These are phyloP conservation scores for Sinotaia quadrata DNA, from an alignment of 2,888 invertebrate species.

Conservation along the genomic window DNA sequence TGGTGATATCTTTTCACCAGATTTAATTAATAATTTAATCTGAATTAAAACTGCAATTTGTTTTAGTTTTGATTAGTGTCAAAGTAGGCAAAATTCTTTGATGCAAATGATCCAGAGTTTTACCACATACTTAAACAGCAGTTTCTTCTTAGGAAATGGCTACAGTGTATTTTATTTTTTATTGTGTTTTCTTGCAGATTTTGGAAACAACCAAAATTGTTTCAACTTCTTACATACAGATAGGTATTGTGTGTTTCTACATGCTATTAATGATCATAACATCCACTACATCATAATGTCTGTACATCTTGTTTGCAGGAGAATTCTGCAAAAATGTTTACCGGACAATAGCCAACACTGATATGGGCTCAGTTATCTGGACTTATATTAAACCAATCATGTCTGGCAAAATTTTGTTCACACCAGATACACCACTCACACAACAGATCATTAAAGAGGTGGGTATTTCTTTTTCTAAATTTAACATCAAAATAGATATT, in stretches of 20 bases:
- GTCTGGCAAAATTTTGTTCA: conserved; percentile 70
- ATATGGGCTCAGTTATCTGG: conserved; percentile 69
- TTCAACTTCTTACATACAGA: neutral
- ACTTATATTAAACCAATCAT: conserved; percentile 72
- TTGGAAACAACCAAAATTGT: neutral
- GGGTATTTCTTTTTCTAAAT: too few relatives aligned
- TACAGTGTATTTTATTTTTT: too few relatives aligned
- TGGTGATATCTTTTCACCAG: too few relatives aligned
- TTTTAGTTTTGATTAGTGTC: too few relatives aligned
- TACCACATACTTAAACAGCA: too few relatives aligned
- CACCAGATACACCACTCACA: conserved; percentile 67
- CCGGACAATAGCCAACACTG: conserved; percentile 41
- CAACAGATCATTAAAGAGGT: conserved; percentile 62
- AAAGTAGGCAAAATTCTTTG: too few relatives aligned
- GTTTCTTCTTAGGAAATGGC: too few relatives aligned
- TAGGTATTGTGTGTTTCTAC: neutral
- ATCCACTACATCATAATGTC: neutral
- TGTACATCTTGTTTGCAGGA: conserved; percentile 44
- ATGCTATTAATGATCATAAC: neutral
- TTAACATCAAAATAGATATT: too few relatives aligned
- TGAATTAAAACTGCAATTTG: too few relatives aligned
- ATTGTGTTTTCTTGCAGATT: neutral
- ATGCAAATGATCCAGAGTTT: too few relatives aligned
- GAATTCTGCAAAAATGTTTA: conserved; percentile 60
- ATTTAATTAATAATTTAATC: too few relatives aligned